These are phyloP conservation scores for Apodemus agrarius DNA, from an alignment of 2,797 vertebrate species.

Conservation along the genomic window DNA sequence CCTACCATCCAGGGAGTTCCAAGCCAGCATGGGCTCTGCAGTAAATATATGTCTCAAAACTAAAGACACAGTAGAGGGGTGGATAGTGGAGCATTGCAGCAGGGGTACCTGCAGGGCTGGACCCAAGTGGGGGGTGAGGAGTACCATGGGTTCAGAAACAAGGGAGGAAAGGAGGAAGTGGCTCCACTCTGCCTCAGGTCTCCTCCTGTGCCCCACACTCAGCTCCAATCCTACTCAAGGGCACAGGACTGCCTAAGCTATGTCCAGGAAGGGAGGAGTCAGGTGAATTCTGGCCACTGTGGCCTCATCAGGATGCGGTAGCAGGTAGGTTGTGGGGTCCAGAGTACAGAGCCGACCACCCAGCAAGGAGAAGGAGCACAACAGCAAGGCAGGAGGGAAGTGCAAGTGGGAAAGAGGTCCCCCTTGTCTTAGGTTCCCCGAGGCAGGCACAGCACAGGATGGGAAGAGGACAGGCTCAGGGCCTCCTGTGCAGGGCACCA, in stretches of 20 bases:
- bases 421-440: neutral
- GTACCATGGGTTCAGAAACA: neutral
- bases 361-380: neutral
- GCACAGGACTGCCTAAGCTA: too few species aligned
- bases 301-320: neutral
- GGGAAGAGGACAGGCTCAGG: neutral
- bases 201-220: accelerated
- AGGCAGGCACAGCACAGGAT: neutral
- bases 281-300: neutral
- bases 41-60: neutral
- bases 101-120: neutral
- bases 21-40: neutral
- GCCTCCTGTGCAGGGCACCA: neutral
- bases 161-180: too few species aligned
- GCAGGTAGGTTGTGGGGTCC: neutral
- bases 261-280: neutral
- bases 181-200: neutral
- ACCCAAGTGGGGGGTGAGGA: neutral
- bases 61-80: neutral
- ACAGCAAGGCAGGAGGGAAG: neutral
- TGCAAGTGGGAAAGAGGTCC: neutral
- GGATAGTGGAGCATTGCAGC: neutral
- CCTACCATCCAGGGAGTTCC: neutral
- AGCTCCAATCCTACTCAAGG: neutral
- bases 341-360: neutral